phyloP scores from a whole-genome alignment of 2,888 invertebrate genomes.

The Disparrhopalites patrizii region DNA sequence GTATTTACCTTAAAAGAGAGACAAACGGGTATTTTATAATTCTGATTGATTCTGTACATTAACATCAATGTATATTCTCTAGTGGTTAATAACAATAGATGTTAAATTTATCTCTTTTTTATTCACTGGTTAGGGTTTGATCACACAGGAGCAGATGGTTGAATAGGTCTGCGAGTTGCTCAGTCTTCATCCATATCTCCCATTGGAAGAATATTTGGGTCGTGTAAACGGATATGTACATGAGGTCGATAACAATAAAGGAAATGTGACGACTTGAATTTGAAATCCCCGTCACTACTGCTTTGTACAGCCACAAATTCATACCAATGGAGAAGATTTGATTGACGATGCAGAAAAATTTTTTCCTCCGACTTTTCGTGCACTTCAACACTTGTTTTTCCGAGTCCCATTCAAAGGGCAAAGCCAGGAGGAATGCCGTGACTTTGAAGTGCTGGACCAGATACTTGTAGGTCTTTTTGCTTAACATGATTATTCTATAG shows the following conservation, averaged over 20 bases:
- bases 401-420: slow-evolving; percentile 14
- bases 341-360: background rate
- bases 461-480: slow-evolving; percentile 18
- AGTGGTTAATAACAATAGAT: background rate
- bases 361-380: background rate
- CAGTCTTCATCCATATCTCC: background rate
- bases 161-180: slow-evolving; percentile 4
- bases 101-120: no score
- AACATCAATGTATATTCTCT: no score
- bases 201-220: background rate
- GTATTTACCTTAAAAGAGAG: no score
- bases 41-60: no score
- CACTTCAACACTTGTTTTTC: background rate
- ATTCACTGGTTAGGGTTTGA: background rate
- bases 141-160: background rate
- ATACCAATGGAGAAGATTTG: background rate
- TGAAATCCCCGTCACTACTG: background rate
- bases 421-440: background rate
- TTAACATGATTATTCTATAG: no score
- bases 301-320: background rate
- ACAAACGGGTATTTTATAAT: no score
- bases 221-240: background rate
- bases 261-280: background rate
- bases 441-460: slow-evolving; percentile 7
- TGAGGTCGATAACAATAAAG: background rate